These are phyloP conservation scores for Drosophila rellima DNA, from an alignment of 2,888 invertebrate genomes.

Conservation along the genomic window DNA sequence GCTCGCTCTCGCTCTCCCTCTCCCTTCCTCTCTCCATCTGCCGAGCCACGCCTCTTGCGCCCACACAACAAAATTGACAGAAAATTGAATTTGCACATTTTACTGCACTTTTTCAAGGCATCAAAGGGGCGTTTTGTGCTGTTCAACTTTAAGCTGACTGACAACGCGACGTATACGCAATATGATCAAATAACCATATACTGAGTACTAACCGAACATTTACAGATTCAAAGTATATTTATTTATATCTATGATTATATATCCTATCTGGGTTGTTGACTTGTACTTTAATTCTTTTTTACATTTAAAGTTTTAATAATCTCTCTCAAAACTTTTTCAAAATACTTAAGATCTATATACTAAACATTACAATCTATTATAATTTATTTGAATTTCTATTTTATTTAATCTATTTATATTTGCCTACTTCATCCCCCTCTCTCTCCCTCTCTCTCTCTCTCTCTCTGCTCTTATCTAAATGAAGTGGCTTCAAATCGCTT, in stretches of 20 bases:
- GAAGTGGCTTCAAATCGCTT: not conserved
- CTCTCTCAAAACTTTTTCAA: too few species aligned
- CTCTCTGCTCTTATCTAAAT: not conserved
- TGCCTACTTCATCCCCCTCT: too few species aligned
- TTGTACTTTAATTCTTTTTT: too few species aligned
- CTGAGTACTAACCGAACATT: not conserved
- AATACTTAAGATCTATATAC: too few species aligned
- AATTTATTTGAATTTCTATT: too few species aligned
- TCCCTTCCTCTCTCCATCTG: not conserved
- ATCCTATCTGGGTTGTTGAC: not conserved
- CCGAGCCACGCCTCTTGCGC: conserved; percentile 26
- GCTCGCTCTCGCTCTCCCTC: not conserved
- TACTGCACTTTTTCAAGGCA: conserved; percentile 68
- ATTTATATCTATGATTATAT: not conserved
- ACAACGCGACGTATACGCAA: conserved; percentile 56
- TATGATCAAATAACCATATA: not conserved
- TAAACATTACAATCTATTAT: too few species aligned
- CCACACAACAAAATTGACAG: conserved; percentile 58
- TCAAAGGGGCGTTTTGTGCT: not conserved
- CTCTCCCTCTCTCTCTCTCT: too few species aligned
- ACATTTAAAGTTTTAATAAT: too few species aligned
- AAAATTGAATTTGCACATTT: conserved; percentile 79
- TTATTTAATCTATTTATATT: too few species aligned
- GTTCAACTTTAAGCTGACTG: conserved; percentile 56
- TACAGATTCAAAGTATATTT: not conserved